These are phyloP conservation scores for Podarcis siculus DNA, from an alignment of 2,797 vertebrate genomes.

Conservation along the genomic window DNA sequence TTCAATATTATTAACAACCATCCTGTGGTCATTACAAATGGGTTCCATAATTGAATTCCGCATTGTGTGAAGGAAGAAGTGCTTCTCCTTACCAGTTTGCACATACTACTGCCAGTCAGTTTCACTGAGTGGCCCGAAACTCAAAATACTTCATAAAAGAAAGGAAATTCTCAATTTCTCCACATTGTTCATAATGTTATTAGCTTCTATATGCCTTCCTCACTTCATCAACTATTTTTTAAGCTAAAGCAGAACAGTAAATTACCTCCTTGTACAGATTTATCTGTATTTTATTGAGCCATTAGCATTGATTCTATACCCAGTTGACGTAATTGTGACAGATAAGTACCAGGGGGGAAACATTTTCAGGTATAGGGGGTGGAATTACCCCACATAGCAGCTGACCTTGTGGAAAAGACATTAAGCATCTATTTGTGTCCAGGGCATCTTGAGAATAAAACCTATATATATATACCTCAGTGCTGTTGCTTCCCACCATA, in stretches of 20 bases:
- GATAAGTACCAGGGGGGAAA: not conserved
- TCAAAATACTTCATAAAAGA: not conserved
- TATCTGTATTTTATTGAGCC: not conserved
- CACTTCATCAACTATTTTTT: not conserved
- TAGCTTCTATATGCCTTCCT: not conserved
- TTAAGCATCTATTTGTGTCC: not conserved
- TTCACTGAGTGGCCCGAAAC: not conserved
- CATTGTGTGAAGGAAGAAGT: not conserved
- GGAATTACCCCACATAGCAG: not conserved
- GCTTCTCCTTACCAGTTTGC: not conserved
- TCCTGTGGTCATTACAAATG: not conserved
- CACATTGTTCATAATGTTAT: not conserved
- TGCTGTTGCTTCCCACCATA: not conserved
- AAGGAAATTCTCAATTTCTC: not conserved
- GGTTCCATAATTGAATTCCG: not conserved
- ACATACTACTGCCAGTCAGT: not conserved
- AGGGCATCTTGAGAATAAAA: not conserved
- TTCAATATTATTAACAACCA: not conserved
- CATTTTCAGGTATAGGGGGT: not conserved
- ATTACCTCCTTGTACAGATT: not conserved
- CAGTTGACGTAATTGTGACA: not conserved
- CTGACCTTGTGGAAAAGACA: not conserved
- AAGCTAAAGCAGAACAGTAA: not conserved
- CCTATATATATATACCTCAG: not conserved
- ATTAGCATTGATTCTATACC: not conserved